Conservation (phyloP, 2,797 vertebrate species). For the Megaceryle alcyon region DNA sequence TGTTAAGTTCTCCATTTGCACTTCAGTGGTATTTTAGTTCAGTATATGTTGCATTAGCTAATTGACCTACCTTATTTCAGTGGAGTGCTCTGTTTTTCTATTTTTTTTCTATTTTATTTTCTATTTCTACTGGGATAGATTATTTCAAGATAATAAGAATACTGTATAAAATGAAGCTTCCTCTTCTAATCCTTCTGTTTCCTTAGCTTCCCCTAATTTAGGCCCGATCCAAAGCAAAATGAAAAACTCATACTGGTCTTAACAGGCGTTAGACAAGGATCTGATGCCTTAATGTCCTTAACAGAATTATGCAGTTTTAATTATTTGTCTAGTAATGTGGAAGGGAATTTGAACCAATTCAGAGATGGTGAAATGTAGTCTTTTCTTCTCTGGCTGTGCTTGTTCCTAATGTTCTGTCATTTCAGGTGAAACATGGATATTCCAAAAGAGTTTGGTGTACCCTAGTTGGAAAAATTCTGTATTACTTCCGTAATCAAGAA, state of each 20-base stretch:
- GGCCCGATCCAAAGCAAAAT: neutral
- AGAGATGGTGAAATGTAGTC: neutral
- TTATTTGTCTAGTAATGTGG: neutral
- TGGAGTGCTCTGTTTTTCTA: neutral
- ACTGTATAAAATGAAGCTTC: neutral
- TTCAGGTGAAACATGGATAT: constrained; percentile 95
- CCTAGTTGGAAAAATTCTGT: constrained; percentile 90
- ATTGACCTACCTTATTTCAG: neutral
- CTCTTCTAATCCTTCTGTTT: neutral
- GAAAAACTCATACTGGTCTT: neutral
- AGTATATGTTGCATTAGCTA: neutral
- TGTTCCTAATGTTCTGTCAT: constrained; percentile 50
- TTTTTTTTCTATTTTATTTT: no score
- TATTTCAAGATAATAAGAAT: neutral
- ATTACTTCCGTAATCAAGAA: constrained; percentile 95
- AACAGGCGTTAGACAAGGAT: neutral
- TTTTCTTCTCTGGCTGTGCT: neutral
- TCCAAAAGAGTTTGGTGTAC: constrained; percentile 96
- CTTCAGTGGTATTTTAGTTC: neutral
- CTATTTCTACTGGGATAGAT: neutral
- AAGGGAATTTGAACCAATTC: neutral
- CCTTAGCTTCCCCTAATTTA: neutral
- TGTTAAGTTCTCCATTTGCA: neutral
- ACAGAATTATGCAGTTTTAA: neutral
- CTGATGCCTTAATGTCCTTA: neutral